Evolutionary conservation across 2,113 vertebrate species (phyloP).

Genomic region (Phaethornis superciliosus): DNA sequence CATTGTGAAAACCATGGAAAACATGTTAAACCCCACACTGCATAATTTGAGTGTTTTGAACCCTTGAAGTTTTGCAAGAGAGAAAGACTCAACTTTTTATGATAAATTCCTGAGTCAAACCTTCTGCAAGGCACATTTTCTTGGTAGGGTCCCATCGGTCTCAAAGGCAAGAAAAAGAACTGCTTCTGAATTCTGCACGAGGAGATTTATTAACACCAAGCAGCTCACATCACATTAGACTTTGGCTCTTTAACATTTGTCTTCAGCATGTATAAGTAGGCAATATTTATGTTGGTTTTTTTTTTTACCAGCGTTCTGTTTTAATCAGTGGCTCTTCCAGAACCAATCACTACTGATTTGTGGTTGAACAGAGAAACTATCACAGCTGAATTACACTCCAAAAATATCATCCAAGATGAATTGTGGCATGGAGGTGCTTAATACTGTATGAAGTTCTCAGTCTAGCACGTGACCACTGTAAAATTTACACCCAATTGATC

Average conservation of each 20-base stretch:
- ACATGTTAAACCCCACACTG: no score
- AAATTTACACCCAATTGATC: not conserved
- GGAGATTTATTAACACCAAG: not conserved
- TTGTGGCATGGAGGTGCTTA: not conserved
- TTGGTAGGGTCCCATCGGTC: not conserved
- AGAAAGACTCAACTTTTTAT: not conserved
- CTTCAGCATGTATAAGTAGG: not conserved
- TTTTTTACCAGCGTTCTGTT: not conserved
- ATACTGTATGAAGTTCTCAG: not conserved
- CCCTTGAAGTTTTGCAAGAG: not conserved
- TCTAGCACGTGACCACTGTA: not conserved
- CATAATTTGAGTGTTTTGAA: not conserved
- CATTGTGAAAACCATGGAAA: not conserved
- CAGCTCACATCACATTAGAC: not conserved
- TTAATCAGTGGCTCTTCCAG: not conserved
- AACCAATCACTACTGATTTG: slow-evolving; percentile 13
- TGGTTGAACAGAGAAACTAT: not conserved
- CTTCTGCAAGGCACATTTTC: not conserved
- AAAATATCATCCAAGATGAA: not conserved
- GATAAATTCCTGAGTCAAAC: not conserved
- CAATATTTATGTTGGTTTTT: not conserved
- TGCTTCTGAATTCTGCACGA: not conserved
- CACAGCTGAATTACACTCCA: not conserved
- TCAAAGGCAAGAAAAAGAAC: not conserved
- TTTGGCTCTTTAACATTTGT: not conserved